Evolutionary conservation across 2,797 vertebrate genomes (phyloP), one percentile per base, ranked within the genome.

Genomic region (Sebastes trivittatus): DNA sequence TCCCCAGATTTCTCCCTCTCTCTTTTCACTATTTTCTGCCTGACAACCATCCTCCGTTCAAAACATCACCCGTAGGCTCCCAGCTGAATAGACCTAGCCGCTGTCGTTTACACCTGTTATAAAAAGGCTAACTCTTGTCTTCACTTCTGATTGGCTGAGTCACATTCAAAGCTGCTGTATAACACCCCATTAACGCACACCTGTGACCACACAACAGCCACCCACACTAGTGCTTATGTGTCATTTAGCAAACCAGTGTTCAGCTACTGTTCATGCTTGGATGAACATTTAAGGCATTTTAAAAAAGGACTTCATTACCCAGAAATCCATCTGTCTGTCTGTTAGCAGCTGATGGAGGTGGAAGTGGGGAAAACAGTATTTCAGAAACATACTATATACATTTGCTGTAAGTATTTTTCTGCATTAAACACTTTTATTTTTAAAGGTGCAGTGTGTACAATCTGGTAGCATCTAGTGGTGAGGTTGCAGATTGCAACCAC

Each of bases 101-200:
- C 3, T 64, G 64, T 74, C 52, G 68, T 72, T 68, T 69, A 61
- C 49, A n/a, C 49, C 46, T 16, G 54, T 77, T 30, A 77, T 32
- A 18, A 32, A 77, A 77, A 62, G 11, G 4, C 32, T 11, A 52
- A n/a, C 18, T 81, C n/a, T 63, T 20, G 38, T 73, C 62, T 42
- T 74, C 59, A 22, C 52, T 58, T 75, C 67, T 73, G 70, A 87
- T 80, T 72, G 70, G 46, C 59, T 84, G 81, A 85, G 68, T 85
- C 85, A 68, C 75, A 83, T 30, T 72, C 29, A 60, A 60, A 81
- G 61, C 72, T 74, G 74, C 58, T 60, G 77, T 86, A 82, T 79
- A 86, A 78, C 72, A 59, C 27, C 52, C 78, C 32, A 42, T 81
- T 78, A 84, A 78, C 62, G 22, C 72, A 86, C 87, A 92, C 83